Percentiles rank a stretch among this genome's conserved stretches.
phyloP scores from a whole-genome alignment of 2,888 invertebrate species.

The Spisula solida region DNA sequence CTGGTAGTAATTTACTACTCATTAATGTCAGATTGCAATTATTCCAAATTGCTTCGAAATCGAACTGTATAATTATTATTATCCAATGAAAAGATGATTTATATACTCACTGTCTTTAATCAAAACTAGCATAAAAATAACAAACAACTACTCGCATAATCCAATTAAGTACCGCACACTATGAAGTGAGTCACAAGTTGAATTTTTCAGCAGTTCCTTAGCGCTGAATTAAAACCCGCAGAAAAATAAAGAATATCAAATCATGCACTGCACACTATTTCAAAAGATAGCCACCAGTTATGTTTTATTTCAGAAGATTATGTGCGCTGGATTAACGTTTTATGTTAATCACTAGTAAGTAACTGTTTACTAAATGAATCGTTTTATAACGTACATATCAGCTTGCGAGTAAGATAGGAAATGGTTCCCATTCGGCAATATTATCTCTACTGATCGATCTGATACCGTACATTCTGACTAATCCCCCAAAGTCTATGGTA shows the following conservation, averaged over 20 bases:
- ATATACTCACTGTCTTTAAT: not conserved
- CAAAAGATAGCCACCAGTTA: too few relatives aligned
- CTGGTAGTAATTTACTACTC: not conserved
- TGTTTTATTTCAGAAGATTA: not conserved
- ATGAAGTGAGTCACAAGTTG: too few relatives aligned
- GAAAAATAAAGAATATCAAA: not conserved
- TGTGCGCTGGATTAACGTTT: not conserved
- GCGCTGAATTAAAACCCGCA: too few relatives aligned
- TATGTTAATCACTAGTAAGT: not conserved
- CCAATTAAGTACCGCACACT: too few relatives aligned
- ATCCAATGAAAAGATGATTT: not conserved
- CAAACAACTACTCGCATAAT: too few relatives aligned
- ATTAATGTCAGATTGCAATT: not conserved
- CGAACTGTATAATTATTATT: not conserved
- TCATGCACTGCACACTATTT: not conserved
- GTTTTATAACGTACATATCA: not conserved
- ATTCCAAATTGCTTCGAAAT: not conserved
- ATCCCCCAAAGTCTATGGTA: not conserved
- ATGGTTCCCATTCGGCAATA: not conserved
- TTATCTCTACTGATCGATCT: conserved; percentile 9
- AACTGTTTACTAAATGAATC: not conserved
- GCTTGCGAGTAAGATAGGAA: not conserved
- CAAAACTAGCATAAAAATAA: too few relatives aligned
- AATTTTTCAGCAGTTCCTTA: too few relatives aligned
- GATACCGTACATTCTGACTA: not conserved